phyloP scores from a whole-genome alignment of 1,140 invertebrate species.

The Agrilus planipennis region DNA sequence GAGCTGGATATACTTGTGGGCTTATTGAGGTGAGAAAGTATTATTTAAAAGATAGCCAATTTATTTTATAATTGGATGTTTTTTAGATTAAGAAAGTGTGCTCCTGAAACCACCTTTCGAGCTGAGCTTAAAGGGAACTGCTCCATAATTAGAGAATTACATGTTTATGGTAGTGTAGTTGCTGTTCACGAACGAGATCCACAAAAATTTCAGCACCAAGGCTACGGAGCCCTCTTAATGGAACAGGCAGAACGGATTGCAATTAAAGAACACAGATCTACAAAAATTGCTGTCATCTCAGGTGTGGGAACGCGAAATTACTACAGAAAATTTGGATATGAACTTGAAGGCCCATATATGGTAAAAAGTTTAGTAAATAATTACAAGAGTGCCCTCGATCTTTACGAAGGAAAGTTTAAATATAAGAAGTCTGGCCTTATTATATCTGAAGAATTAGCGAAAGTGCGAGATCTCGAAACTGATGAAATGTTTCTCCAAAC shows the following conservation, averaged over 20 bases:
- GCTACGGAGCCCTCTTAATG: slow-evolving; percentile 92
- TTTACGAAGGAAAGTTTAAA: slow-evolving; percentile 1
- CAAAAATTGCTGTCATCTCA: slow-evolving; percentile 94
- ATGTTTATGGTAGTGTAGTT: slow-evolving; percentile 97
- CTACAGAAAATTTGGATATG: slow-evolving; percentile 95
- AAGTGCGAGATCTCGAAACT: too few species aligned
- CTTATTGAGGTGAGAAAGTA: slow-evolving; percentile 49
- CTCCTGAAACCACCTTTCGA: slow-evolving; percentile 68
- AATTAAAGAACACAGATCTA: slow-evolving; percentile 80
- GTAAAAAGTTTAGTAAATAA: slow-evolving; percentile 51
- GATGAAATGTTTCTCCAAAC: too few species aligned
- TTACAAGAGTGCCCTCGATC: slow-evolving; percentile 17
- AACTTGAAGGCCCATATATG: slow-evolving; percentile 98
- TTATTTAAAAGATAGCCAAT: too few species aligned
- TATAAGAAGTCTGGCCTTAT: too few species aligned
- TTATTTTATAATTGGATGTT: too few species aligned
- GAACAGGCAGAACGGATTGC: slow-evolving; percentile 98
- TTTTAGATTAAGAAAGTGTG: slow-evolving; percentile 73
- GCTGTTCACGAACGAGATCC: slow-evolving; percentile 86
- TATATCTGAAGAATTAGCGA: too few species aligned
- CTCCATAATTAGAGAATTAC: slow-evolving; percentile 92
- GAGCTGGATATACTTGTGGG: slow-evolving; percentile 96
- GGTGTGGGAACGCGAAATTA: slow-evolving; percentile 96
- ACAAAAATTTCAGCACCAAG: slow-evolving; percentile 95
- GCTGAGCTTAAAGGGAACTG: slow-evolving; percentile 69